Conservation (phyloP, 2,797 vertebrate species). For the Ciconia nigra region DNA sequence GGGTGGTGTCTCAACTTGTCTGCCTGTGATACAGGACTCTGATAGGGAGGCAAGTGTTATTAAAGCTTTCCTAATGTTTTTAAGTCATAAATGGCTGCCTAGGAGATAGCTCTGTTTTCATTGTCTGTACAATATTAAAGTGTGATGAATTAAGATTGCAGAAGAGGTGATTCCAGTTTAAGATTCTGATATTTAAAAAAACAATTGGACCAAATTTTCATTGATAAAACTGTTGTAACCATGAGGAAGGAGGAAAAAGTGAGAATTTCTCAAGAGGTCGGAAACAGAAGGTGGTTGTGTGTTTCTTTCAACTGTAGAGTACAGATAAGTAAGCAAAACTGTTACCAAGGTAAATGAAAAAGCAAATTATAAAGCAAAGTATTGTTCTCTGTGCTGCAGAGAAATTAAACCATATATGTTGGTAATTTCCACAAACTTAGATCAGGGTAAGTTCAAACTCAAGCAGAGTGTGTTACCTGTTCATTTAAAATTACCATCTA, state of each 20-base stretch:
- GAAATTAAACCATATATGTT: background rate
- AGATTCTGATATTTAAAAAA: background rate
- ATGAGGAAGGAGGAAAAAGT: background rate
- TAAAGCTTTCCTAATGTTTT: conserved; percentile 51
- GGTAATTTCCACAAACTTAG: background rate
- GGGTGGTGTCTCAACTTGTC: conserved; percentile 35
- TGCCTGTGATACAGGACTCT: background rate
- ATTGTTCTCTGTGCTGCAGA: background rate
- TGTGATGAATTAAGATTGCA: background rate
- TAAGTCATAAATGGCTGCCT: conserved; percentile 23
- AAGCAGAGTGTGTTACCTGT: background rate
- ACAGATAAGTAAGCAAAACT: background rate
- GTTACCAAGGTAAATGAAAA: background rate
- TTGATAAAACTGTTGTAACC: background rate
- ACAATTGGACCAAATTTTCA: background rate
- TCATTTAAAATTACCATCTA: background rate
- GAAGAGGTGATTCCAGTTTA: background rate
- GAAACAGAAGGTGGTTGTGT: background rate
- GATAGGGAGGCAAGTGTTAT: conserved; percentile 3
- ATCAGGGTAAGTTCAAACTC: background rate
- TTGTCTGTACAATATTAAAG: background rate
- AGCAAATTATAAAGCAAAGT: background rate
- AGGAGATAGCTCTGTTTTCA: background rate
- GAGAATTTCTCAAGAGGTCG: background rate
- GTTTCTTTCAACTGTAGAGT: background rate